A percentile compares a stretch with the other conserved stretches of the same genome.
Conservation (phyloP, 2,888 invertebrate genomes). For the Agriopis aurantiaria region DNA sequence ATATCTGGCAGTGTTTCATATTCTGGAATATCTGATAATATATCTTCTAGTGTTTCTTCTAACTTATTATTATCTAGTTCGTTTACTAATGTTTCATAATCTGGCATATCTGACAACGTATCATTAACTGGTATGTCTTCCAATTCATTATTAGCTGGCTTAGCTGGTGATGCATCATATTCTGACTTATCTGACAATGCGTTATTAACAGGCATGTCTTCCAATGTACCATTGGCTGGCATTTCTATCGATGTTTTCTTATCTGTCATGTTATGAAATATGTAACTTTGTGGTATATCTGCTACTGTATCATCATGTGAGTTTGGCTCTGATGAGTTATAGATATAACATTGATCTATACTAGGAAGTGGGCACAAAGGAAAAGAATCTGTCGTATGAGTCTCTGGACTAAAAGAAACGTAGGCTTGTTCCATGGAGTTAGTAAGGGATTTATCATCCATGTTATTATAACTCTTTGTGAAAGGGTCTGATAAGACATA, state of each 20-base stretch:
- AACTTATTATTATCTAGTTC: background rate
- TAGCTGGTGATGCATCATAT: background rate
- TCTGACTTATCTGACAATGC: background rate
- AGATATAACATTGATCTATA: slow-evolving; percentile 13
- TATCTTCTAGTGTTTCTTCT: background rate
- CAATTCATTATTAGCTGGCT: background rate
- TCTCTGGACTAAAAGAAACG: background rate
- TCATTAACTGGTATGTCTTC: background rate
- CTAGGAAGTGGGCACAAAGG: slow-evolving; percentile 8
- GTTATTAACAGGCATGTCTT: background rate
- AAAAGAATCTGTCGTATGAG: background rate
- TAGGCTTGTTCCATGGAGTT: background rate
- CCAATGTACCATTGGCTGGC: background rate
- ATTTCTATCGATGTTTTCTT: background rate
- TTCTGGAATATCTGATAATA: background rate
- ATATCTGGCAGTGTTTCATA: background rate
- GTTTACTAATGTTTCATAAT: background rate
- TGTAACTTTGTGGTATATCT: background rate
- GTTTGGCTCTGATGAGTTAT: background rate
- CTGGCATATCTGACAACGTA: background rate
- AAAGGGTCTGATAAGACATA: background rate
- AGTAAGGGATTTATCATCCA: background rate
- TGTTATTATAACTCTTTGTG: background rate
- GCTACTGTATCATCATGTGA: background rate
- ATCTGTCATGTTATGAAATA: background rate